A percentile compares a stretch with the other conserved stretches of the same genome.
phyloP scores from a whole-genome alignment of 1,140 invertebrate genomes.

The Achroia grisella region DNA sequence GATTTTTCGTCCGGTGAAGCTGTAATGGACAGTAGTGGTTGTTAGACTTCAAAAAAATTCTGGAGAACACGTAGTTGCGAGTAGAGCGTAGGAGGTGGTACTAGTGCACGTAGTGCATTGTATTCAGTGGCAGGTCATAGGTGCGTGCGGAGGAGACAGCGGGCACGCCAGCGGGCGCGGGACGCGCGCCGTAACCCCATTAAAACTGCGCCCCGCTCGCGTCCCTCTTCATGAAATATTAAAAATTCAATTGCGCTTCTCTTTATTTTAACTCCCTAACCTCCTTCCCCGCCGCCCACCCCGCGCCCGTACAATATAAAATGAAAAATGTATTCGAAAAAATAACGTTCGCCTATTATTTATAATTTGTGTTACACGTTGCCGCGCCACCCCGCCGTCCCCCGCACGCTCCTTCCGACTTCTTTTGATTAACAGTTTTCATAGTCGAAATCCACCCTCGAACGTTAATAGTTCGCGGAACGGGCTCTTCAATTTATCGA shows the following conservation, averaged over 20 bases:
- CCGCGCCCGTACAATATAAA: constrained; percentile 65
- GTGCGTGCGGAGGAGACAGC: no score
- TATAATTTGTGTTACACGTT: constrained; percentile 66
- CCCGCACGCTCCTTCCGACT: background rate
- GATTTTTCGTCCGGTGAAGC: no score
- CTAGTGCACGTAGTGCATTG: no score
- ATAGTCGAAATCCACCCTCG: no score
- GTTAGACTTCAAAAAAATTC: no score
- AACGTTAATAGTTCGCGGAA: no score
- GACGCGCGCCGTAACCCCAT: constrained; percentile 51
- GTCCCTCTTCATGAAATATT: constrained; percentile 74
- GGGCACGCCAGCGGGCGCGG: background rate
- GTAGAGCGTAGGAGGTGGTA: no score
- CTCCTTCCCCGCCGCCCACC: constrained; percentile 30
- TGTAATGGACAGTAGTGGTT: no score
- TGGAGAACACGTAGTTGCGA: no score
- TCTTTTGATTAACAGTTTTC: constrained; percentile 2
- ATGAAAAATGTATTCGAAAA: constrained; percentile 74
- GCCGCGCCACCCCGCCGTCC: constrained; percentile 17
- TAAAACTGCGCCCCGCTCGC: constrained; percentile 56
- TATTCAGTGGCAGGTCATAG: no score
- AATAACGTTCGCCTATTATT: constrained; percentile 72
- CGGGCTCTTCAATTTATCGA: no score
- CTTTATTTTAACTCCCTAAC: constrained; percentile 70
- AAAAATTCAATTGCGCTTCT: constrained; percentile 76